Evolutionary conservation across 2,888 invertebrate genomes (phyloP).

Genomic region (Zonitis immaculata): DNA sequence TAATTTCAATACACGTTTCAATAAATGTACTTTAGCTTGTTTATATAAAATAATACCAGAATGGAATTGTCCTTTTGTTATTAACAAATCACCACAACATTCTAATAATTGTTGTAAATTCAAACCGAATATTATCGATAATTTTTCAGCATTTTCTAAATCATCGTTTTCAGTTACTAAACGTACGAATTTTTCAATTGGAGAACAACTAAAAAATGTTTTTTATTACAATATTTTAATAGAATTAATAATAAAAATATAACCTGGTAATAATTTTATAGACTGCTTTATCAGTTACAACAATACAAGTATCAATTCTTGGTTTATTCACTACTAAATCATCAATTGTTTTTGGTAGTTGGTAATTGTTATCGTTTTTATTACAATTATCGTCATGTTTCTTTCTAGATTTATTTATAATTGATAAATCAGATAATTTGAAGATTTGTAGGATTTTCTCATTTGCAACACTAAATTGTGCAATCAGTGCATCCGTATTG

Average conservation of each 20-base stretch:
- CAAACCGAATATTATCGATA: constrained; percentile 57
- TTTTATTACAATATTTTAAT: too few species aligned
- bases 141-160: constrained; percentile 54
- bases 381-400: constrained; percentile 37
- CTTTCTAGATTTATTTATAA: constrained; percentile 33
- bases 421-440: constrained; percentile 49
- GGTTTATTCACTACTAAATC: constrained; percentile 50
- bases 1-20: constrained; percentile 56
- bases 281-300: constrained; percentile 57
- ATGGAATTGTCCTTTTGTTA: constrained; percentile 68
- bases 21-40: constrained; percentile 52
- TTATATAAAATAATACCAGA: constrained; percentile 78
- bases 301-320: constrained; percentile 54
- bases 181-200: constrained; percentile 54
- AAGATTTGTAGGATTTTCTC: constrained; percentile 53
- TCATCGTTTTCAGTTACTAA: constrained; percentile 54
- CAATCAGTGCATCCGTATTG: constrained; percentile 55
- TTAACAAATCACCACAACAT: constrained; percentile 74
- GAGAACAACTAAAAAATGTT: too few species aligned
- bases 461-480: constrained; percentile 53
- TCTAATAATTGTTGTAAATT: constrained; percentile 66
- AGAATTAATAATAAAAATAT: too few species aligned
- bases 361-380: constrained; percentile 39
- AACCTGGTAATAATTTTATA: too few species aligned
- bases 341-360: constrained; percentile 48